phyloP scores from a whole-genome alignment of 2,113 vertebrate genomes.

The Gnathonemus echidnorhynchus region DNA sequence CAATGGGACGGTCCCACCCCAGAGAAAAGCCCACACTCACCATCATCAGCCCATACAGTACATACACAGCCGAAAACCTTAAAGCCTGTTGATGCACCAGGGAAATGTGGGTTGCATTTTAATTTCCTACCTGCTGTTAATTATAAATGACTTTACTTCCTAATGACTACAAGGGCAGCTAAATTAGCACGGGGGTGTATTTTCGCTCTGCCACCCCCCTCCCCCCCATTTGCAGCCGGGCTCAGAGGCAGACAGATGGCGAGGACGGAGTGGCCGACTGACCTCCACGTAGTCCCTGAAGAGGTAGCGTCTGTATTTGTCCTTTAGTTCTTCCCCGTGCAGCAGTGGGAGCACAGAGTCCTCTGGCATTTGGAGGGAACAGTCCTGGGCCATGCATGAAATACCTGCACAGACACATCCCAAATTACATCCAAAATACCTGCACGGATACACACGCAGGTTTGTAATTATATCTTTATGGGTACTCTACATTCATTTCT shows the following conservation, averaged over 20 bases:
- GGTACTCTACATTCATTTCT: no score
- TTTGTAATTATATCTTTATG: no score
- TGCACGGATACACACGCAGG: not conserved
- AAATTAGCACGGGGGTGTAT: not conserved
- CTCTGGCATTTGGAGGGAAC: constrained; percentile 87
- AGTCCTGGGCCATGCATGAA: constrained; percentile 98
- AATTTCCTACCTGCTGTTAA: not conserved
- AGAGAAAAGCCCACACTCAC: not conserved
- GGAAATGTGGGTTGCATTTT: not conserved
- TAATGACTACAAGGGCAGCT: not conserved
- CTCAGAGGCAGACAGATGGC: not conserved
- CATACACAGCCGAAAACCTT: not conserved
- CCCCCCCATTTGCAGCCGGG: not conserved
- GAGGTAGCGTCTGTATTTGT: constrained; percentile 99
- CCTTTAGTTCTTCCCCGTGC: constrained; percentile 89
- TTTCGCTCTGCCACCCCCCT: not conserved
- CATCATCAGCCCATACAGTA: not conserved
- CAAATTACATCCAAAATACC: not conserved
- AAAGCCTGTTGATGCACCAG: not conserved
- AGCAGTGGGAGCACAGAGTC: constrained; percentile 94
- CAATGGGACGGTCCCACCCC: not conserved
- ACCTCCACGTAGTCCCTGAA: constrained; percentile 99
- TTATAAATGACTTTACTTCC: not conserved
- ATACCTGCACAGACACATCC: constrained; percentile 66
- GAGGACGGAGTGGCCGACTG: constrained; percentile 20